Evolutionary conservation across 37 sponge, comb jelly and placozoan species (phyloP).

Genomic region (Haliclona indistincta): DNA sequence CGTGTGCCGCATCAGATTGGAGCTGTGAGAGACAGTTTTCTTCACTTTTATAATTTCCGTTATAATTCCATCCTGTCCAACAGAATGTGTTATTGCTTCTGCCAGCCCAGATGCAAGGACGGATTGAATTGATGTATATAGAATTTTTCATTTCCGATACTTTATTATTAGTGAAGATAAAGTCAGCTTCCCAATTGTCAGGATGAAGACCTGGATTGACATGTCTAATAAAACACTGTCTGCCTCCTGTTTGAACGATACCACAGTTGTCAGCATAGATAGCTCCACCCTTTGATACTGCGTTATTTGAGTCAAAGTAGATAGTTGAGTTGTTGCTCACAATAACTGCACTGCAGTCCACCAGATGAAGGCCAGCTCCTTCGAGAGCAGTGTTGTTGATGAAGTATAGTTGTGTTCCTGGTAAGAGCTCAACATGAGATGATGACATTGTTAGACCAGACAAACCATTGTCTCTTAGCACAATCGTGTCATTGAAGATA

Average conservation of each 20-base stretch:
- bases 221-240: constrained; percentile 41
- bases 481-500: background rate
- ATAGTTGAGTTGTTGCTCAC: background rate
- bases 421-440: background rate
- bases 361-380: background rate
- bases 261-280: background rate
- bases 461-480: background rate
- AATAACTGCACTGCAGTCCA: background rate
- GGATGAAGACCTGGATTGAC: constrained; percentile 4
- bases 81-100: background rate
- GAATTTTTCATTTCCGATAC: background rate
- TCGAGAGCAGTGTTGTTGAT: background rate
- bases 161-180: constrained; percentile 39
- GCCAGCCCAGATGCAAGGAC: constrained; percentile 27
- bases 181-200: constrained; percentile 26
- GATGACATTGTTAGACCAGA: background rate
- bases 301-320: background rate
- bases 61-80: background rate
- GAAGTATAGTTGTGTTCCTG: background rate
- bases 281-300: background rate
- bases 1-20: too few relatives aligned
- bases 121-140: constrained; percentile 48
- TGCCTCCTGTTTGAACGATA: background rate
- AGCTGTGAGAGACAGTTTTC: too few relatives aligned
- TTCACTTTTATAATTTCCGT: too few relatives aligned